phyloP scores from a whole-genome alignment of 2,797 vertebrate species.

The Dromococcyx pavoninus region DNA sequence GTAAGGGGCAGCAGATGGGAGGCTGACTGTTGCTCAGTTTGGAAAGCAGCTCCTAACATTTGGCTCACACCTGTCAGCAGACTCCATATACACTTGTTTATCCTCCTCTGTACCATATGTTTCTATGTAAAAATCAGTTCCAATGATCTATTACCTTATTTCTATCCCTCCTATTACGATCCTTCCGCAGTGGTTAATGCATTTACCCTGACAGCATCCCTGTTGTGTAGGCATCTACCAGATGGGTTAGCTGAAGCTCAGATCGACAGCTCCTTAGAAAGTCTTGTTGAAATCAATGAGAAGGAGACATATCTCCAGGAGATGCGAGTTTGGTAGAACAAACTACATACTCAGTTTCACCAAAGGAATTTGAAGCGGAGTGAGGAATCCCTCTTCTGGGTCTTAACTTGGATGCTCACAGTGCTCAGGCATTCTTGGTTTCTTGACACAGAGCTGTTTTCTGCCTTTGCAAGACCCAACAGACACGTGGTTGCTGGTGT shows the following conservation, averaged over 20 bases:
- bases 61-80: conserved; percentile 67
- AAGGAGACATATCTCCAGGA: not conserved
- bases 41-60: conserved; percentile 53
- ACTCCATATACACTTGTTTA: conserved; percentile 53
- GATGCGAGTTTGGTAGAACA: not conserved
- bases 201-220: conserved; percentile 32
- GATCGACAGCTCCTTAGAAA: not conserved
- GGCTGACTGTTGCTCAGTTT: conserved; percentile 48
- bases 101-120: conserved; percentile 66
- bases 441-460: not conserved
- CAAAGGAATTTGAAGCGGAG: not conserved
- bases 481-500: not conserved
- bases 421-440: not conserved
- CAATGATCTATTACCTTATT: conserved; percentile 65
- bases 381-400: not conserved
- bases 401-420: not conserved
- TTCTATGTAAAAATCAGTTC: conserved; percentile 49
- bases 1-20: conserved; percentile 32
- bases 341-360: not conserved
- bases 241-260: conserved; percentile 33
- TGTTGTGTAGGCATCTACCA: conserved; percentile 52
- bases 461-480: not conserved
- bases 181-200: conserved; percentile 55
- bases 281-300: not conserved
- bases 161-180: conserved; percentile 60